These are phyloP conservation scores for Anastrepha ludens DNA, from an alignment of 1,140 invertebrate genomes.

Conservation along the genomic window DNA sequence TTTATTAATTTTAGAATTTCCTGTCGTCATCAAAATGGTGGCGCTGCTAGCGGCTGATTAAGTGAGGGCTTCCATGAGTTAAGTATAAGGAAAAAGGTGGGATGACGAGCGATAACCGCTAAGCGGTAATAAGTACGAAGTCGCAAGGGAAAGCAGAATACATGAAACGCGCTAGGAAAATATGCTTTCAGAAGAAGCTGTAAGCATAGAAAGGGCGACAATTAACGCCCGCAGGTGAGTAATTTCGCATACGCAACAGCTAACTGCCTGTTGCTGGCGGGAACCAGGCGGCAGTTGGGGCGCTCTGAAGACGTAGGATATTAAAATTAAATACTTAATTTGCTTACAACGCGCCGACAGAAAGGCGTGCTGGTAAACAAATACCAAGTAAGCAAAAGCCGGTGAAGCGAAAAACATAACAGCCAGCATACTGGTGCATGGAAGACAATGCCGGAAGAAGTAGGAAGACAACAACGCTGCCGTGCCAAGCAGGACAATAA, in stretches of 20 bases:
- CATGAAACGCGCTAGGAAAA: neutral
- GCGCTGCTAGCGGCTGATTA: neutral
- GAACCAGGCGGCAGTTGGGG: neutral
- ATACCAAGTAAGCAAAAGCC: neutral
- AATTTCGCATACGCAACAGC: neutral
- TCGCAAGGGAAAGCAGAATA: neutral
- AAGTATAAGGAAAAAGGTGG: neutral
- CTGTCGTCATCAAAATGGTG: neutral
- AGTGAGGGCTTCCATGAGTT: neutral
- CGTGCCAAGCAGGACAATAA: neutral
- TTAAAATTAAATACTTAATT: constrained; percentile 50
- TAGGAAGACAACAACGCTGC: neutral
- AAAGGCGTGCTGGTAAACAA: neutral
- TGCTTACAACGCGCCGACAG: neutral
- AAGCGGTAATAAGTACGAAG: neutral
- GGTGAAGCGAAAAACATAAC: neutral
- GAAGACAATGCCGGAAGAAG: neutral
- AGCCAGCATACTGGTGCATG: neutral
- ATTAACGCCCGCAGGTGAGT: constrained; percentile 8
- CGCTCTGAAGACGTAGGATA: constrained; percentile 7
- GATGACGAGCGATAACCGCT: neutral
- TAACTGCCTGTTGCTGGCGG: constrained; percentile 1
- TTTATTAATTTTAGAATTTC: constrained; percentile 49
- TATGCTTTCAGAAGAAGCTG: no score
- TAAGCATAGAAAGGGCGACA: no score